Evolutionary conservation across 2,113 vertebrate species (phyloP).

Genomic region (Rafetus swinhoei): DNA sequence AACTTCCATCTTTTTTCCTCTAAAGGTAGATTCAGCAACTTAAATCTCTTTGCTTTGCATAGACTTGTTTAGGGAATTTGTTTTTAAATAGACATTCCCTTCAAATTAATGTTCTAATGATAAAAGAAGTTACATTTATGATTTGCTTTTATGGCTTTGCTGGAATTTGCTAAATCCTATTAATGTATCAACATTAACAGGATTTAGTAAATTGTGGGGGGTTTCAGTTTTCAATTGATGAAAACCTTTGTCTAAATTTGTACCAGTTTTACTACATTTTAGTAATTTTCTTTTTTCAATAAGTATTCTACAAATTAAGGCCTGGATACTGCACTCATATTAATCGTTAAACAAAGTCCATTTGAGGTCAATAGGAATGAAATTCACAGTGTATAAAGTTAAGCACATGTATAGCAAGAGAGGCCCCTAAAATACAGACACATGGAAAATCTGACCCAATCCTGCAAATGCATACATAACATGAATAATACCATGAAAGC

Average conservation of each 20-base stretch:
- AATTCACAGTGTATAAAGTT: background rate
- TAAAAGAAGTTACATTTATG: background rate
- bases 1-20: background rate
- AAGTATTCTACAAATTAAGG: background rate
- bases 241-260: background rate
- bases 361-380: background rate
- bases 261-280: background rate
- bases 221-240: background rate
- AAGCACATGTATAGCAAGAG: background rate
- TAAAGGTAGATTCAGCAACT: background rate
- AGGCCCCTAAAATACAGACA: background rate
- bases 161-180: background rate
- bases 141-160: background rate
- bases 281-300: background rate
- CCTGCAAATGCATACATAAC: background rate
- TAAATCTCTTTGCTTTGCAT: background rate
- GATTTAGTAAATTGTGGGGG: too few relatives aligned
- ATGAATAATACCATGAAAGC: background rate
- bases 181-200: background rate
- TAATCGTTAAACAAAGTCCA: background rate
- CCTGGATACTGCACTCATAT: accelerated
- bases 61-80: background rate
- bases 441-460: background rate
- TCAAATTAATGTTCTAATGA: background rate
- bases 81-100: background rate